A percentile compares a stretch with the other conserved stretches of the same genome.
Conservation (phyloP, 1,140 invertebrate species). For the Drosophila littoralis region DNA sequence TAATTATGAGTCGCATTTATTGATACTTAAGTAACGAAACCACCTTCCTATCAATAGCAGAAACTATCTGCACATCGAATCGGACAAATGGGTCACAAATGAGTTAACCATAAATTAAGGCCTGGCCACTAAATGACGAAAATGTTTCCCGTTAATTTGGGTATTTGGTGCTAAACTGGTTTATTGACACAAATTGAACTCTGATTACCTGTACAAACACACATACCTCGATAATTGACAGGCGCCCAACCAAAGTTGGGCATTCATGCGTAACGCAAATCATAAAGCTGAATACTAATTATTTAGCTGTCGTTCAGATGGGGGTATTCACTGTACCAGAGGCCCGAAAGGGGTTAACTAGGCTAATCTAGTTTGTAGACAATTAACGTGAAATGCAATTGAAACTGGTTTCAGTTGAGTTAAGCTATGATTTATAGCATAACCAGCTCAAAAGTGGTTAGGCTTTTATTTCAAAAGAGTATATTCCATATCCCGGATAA, state of each 20-base stretch:
- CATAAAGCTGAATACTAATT: not conserved
- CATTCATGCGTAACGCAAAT: constrained; percentile 11
- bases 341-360: not conserved
- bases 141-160: constrained; percentile 9
- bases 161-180: constrained; percentile 11
- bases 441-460: not conserved
- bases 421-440: not conserved
- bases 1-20: not conserved
- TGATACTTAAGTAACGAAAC: not conserved
- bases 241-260: not conserved
- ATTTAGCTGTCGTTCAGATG: not conserved
- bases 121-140: constrained; percentile 4
- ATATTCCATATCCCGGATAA: no score
- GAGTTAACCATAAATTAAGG: constrained; percentile 5
- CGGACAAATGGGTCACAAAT: constrained; percentile 11
- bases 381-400: not conserved
- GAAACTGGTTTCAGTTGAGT: not conserved
- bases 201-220: constrained; percentile 26
- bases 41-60: not conserved
- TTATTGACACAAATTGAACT: constrained; percentile 38
- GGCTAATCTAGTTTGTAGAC: not conserved
- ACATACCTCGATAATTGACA: constrained; percentile 10
- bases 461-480: not conserved
- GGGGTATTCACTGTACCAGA: no score
- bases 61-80: constrained; percentile 17